These are phyloP conservation scores for Liasis olivaceus DNA, from an alignment of 2,797 vertebrate species.

Conservation along the genomic window DNA sequence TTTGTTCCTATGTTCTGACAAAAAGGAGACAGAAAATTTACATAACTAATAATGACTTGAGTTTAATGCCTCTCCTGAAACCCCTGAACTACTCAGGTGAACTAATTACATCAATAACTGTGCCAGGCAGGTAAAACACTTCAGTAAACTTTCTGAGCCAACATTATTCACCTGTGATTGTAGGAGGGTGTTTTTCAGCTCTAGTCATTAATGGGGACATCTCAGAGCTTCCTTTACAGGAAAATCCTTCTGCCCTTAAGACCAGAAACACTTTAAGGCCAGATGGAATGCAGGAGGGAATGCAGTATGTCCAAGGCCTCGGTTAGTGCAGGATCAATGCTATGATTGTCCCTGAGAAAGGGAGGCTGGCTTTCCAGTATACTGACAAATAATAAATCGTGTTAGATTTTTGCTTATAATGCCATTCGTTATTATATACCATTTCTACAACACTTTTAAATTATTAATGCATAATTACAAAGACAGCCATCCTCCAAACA, in stretches of 20 bases:
- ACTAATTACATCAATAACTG: slow-evolving; percentile 72
- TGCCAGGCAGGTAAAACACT: slow-evolving; percentile 74
- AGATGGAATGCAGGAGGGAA: neutral
- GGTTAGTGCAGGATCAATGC: neutral
- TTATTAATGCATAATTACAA: neutral
- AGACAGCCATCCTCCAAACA: neutral
- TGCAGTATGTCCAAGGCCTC: neutral
- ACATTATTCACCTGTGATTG: slow-evolving; percentile 74
- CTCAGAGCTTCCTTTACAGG: slow-evolving; percentile 69
- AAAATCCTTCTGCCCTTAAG: slow-evolving; percentile 54
- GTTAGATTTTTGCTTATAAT: neutral
- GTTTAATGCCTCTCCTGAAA: slow-evolving; percentile 71
- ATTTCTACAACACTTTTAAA: neutral
- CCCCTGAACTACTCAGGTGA: slow-evolving; percentile 66
- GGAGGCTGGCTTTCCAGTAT: neutral
- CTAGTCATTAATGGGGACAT: slow-evolving; percentile 70
- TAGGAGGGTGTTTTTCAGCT: slow-evolving; percentile 62
- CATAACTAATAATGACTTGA: slow-evolving; percentile 79
- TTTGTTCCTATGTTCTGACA: slow-evolving; percentile 70
- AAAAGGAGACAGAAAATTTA: slow-evolving; percentile 73
- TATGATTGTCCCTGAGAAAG: neutral
- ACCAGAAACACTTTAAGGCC: slow-evolving; percentile 57
- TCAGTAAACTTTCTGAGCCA: slow-evolving; percentile 70
- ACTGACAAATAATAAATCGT: neutral
- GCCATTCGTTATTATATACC: neutral